Percentiles rank a stretch among this genome's conserved stretches.
Evolutionary conservation across 2,888 invertebrate genomes (phyloP).

Genomic region (Bombylius discolor): DNA sequence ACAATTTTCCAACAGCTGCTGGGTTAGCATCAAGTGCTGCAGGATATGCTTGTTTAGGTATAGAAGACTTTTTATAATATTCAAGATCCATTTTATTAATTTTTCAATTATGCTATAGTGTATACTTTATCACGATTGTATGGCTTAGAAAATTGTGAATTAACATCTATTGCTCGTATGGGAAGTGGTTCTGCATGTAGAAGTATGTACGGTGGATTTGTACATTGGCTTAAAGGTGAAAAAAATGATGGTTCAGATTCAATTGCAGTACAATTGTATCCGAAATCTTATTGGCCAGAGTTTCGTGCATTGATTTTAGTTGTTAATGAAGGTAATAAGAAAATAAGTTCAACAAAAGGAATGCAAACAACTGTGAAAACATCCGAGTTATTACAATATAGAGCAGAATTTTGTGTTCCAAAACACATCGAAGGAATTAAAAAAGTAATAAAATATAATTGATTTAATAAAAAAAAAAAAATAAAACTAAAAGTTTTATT

Average conservation of each 20-base stretch:
- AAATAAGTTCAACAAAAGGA: slow-evolving; percentile 72
- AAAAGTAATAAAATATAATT: slow-evolving; percentile 21
- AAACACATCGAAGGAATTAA: slow-evolving; percentile 46
- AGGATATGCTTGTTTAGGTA: slow-evolving; percentile 85
- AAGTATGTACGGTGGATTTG: slow-evolving; percentile 89
- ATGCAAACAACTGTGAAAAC: slow-evolving; percentile 75
- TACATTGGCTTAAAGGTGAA: slow-evolving; percentile 73
- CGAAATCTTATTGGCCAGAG: slow-evolving; percentile 74
- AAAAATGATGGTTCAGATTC: slow-evolving; percentile 58
- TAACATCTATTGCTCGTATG: slow-evolving; percentile 64
- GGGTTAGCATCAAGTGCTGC: slow-evolving; percentile 97
- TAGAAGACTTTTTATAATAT: background rate
- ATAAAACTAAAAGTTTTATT: no score
- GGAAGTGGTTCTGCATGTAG: slow-evolving; percentile 96
- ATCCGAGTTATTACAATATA: slow-evolving; percentile 64
- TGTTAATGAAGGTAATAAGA: slow-evolving; percentile 71
- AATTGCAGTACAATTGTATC: slow-evolving; percentile 57
- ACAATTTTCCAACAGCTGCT: slow-evolving; percentile 98
- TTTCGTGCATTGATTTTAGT: slow-evolving; percentile 82
- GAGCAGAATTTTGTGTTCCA: slow-evolving; percentile 62
- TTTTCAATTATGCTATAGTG: slow-evolving; percentile 35
- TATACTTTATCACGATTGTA: slow-evolving; percentile 65
- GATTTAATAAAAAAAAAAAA: no score
- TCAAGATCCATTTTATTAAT: no score
- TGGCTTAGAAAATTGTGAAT: slow-evolving; percentile 58